Conservation (phyloP, 2,113 vertebrate genomes). For the Echinops telfairi region DNA sequence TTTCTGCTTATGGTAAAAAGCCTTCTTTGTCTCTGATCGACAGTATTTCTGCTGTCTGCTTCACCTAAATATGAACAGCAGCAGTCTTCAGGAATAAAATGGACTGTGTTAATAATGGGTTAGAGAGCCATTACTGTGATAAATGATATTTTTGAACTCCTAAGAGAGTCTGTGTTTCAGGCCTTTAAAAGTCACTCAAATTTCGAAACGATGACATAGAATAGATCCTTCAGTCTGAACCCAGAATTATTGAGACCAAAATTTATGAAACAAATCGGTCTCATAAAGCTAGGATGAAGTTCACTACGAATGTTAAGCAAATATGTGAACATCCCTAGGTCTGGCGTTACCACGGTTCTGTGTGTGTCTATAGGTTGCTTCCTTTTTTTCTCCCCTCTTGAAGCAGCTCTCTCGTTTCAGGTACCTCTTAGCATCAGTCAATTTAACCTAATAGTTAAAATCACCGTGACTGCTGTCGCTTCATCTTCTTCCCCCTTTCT, state of each 20-base stretch:
- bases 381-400: too few species aligned
- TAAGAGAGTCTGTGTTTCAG: background rate
- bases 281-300: conserved; percentile 23
- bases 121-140: conserved; percentile 22
- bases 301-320: background rate
- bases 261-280: conserved; percentile 39
- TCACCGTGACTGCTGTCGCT: background rate
- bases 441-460: background rate
- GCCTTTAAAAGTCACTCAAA: conserved; percentile 18
- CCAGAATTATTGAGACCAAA: conserved; percentile 24
- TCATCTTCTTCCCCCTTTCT: background rate
- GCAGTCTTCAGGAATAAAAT: conserved; percentile 19
- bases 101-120: background rate
- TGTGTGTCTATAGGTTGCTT: too few species aligned
- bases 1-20: background rate
- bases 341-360: background rate
- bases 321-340: background rate
- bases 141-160: conserved; percentile 31
- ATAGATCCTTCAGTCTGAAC: background rate
- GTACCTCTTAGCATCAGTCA: background rate
- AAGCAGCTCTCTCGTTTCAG: background rate
- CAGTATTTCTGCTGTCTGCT: background rate
- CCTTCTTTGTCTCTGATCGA: background rate
- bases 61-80: background rate
- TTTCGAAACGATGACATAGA: conserved; percentile 2